These are phyloP conservation scores for Drosophila malerkotliana DNA, from an alignment of 1,140 invertebrate genomes.

Conservation along the genomic window DNA sequence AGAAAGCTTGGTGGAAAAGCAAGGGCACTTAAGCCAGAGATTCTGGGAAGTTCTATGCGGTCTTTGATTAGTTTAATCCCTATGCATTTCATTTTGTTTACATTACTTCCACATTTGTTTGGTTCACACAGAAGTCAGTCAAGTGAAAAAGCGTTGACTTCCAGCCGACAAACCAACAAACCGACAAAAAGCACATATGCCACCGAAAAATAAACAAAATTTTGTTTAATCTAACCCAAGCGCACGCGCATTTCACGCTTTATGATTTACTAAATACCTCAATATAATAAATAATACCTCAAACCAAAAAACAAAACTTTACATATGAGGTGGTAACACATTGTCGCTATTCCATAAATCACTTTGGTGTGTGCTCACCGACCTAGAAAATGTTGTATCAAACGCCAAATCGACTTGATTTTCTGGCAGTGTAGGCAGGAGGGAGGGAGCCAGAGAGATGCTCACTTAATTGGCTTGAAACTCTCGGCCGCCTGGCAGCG, in stretches of 20 bases:
- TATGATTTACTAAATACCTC: constrained; percentile 62
- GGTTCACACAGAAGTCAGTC: constrained; percentile 68
- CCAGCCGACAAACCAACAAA: constrained; percentile 7
- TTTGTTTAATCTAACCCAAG: constrained; percentile 57
- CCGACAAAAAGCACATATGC: constrained; percentile 31
- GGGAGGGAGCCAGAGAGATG: constrained; percentile 25
- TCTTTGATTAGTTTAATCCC: constrained; percentile 12
- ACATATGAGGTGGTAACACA: constrained; percentile 31
- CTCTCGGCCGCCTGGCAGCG: constrained; percentile 31
- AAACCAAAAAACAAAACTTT: constrained; percentile 22
- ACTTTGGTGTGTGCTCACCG: constrained; percentile 56
- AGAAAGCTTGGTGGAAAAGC: constrained; percentile 52
- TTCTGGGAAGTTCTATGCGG: constrained; percentile 17
- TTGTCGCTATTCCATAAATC: constrained; percentile 61
- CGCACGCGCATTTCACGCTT: constrained; percentile 67
- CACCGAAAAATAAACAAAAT: constrained; percentile 40
- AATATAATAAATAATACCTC: constrained; percentile 67
- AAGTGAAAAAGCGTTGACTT: constrained; percentile 68
- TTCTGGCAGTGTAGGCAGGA: constrained; percentile 40
- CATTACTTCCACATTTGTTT: not conserved
- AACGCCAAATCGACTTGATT: constrained; percentile 9
- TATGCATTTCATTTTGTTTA: no score
- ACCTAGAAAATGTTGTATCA: constrained; percentile 58
- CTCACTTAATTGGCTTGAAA: constrained; percentile 68
- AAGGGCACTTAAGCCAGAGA: not conserved